phyloP scores from a whole-genome alignment of 2,888 invertebrate genomes.

The Neria commutata region DNA sequence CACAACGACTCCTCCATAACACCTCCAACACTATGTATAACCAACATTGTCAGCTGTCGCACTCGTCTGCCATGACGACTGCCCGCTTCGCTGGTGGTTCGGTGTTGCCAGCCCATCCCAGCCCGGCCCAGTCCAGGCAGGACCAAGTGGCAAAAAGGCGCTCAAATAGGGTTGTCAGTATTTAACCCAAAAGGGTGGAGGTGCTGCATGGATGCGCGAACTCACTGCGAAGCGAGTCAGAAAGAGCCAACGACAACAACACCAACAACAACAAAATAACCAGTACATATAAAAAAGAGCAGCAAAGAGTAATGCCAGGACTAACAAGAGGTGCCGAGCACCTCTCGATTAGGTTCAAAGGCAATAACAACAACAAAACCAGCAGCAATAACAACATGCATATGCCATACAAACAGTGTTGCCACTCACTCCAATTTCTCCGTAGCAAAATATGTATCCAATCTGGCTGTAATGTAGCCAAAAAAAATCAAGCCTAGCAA shows the following conservation, averaged over 20 bases:
- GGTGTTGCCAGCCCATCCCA: conserved; percentile 14
- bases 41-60: conserved; percentile 13
- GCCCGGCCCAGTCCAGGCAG: neutral
- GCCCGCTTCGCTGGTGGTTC: too few species aligned
- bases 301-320: conserved; percentile 41
- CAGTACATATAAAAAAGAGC: conserved; percentile 22
- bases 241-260: conserved; percentile 30
- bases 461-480: too few species aligned
- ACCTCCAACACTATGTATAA: conserved; percentile 9
- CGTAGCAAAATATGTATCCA: too few species aligned
- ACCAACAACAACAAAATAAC: conserved; percentile 6
- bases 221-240: conserved; percentile 45
- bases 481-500: too few species aligned
- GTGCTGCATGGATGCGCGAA: conserved; percentile 57
- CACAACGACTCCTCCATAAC: neutral
- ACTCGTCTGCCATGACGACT: too few species aligned
- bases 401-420: too few species aligned
- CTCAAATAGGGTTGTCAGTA: conserved; percentile 60
- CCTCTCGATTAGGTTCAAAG: conserved; percentile 56
- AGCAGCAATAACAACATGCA: conserved; percentile 23
- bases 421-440: too few species aligned
- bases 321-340: conserved; percentile 51
- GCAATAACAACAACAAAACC: conserved; percentile 32
- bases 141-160: conserved; percentile 46
- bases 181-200: conserved; percentile 60